Percentiles rank a stretch among this genome's conserved stretches.
phyloP scores from a whole-genome alignment of 2,113 vertebrate species.

The Melospiza georgiana region DNA sequence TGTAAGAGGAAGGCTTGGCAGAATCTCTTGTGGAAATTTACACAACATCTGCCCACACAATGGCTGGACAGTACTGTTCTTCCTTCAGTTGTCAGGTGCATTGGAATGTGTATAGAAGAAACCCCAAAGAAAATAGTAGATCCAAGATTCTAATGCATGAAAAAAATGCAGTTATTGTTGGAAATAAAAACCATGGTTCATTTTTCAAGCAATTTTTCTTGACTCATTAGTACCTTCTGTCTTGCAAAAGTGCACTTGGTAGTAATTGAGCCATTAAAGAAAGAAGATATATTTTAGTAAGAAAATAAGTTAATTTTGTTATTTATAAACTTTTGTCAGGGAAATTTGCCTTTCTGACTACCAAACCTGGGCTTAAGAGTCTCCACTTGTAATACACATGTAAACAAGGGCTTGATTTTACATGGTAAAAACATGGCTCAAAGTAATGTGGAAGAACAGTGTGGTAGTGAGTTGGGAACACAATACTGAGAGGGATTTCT shows the following conservation, averaged over 20 bases:
- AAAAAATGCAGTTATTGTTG: neutral
- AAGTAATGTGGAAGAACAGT: neutral
- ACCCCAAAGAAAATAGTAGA: neutral
- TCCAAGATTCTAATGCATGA: neutral
- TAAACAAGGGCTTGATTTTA: neutral
- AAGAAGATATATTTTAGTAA: neutral
- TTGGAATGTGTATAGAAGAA: slow-evolving; percentile 8
- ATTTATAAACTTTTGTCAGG: neutral
- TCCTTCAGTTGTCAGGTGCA: slow-evolving; percentile 64
- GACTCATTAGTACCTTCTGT: neutral
- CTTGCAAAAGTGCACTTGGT: neutral
- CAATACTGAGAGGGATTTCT: neutral
- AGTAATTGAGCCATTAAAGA: neutral
- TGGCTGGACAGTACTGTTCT: slow-evolving; percentile 39
- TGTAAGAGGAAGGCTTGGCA: slow-evolving; percentile 36
- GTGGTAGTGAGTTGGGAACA: neutral
- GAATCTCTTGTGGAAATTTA: slow-evolving; percentile 39
- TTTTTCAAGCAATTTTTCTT: neutral
- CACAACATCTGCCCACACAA: slow-evolving; percentile 57
- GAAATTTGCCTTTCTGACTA: neutral
- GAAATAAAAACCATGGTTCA: neutral
- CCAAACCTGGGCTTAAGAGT: neutral
- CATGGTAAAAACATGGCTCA: neutral
- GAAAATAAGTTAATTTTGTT: neutral
- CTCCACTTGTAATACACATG: neutral